Conservation (phyloP, 2,113 vertebrate genomes). For the Puntigrus tetrazona region DNA sequence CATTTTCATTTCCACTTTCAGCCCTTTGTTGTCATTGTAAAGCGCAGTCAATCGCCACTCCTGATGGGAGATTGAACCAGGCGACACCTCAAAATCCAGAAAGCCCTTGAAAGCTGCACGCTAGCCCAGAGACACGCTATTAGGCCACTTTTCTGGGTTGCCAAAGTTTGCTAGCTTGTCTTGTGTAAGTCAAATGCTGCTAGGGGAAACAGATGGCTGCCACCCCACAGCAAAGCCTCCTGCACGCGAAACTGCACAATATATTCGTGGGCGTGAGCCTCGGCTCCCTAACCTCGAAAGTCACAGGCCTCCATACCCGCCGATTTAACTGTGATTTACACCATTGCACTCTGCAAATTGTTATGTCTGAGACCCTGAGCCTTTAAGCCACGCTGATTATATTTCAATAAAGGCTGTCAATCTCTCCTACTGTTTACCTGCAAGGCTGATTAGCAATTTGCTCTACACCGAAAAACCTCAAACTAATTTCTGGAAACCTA, state of each 20-base stretch:
- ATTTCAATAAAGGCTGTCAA: slow-evolving; percentile 66
- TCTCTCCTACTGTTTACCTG: slow-evolving; percentile 65
- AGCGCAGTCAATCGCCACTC: not conserved
- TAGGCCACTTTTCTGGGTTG: not conserved
- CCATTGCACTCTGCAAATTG: slow-evolving; percentile 68
- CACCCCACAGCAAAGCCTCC: not conserved
- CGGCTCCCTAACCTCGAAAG: slow-evolving; percentile 38
- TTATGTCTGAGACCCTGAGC: slow-evolving; percentile 65
- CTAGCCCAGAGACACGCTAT: not conserved
- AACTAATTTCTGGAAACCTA: slow-evolving; percentile 60
- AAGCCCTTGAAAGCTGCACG: not conserved
- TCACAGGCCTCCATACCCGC: slow-evolving; percentile 36
- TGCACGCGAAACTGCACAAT: slow-evolving; percentile 50
- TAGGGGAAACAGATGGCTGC: slow-evolving; percentile 41
- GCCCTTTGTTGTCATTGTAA: slow-evolving; percentile 32
- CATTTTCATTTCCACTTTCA: slow-evolving; percentile 20
- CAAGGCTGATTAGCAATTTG: slow-evolving; percentile 61
- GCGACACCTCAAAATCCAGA: not conserved
- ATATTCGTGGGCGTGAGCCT: slow-evolving; percentile 42
- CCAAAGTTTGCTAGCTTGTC: slow-evolving; percentile 2
- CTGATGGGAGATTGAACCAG: slow-evolving; percentile 1
- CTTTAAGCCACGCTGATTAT: slow-evolving; percentile 67
- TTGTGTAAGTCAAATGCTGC: slow-evolving; percentile 17
- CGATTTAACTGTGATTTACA: slow-evolving; percentile 69
- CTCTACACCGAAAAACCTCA: slow-evolving; percentile 28